phyloP scores from a whole-genome alignment of 2,888 invertebrate species.

The Parasteatoda lunata region DNA sequence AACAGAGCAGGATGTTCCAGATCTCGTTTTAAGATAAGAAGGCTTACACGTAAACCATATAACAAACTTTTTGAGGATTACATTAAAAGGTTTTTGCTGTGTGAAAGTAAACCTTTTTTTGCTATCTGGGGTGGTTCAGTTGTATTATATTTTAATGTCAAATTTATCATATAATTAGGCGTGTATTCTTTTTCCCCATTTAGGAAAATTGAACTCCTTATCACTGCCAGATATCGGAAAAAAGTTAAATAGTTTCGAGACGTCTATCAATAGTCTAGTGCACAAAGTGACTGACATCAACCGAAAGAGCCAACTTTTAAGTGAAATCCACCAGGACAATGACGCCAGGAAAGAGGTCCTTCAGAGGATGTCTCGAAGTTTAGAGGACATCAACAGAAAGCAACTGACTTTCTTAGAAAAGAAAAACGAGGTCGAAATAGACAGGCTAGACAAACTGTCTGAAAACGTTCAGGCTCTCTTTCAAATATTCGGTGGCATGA shows the following conservation, averaged over 20 bases:
- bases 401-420: conserved; percentile 33
- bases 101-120: no score
- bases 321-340: conserved; percentile 60
- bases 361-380: conserved; percentile 54
- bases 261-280: conserved; percentile 26
- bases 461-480: conserved; percentile 65
- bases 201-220: conserved; percentile 69
- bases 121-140: no score
- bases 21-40: no score
- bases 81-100: no score
- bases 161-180: no score
- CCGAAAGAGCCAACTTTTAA: conserved; percentile 50
- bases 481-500: conserved; percentile 61
- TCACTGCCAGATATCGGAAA: conserved; percentile 75
- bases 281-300: conserved; percentile 60
- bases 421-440: conserved; percentile 48
- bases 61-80: no score
- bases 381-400: conserved; percentile 53
- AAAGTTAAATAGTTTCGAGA: conserved; percentile 74
- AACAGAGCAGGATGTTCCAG: no score
- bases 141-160: no score
- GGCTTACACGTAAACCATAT: no score
- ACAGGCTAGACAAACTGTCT: conserved; percentile 53
- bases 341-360: conserved; percentile 44
- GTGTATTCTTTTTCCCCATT: not conserved